These are phyloP conservation scores for Acanthurus lineatus DNA, from an alignment of 2,797 vertebrate genomes.

Conservation along the genomic window DNA sequence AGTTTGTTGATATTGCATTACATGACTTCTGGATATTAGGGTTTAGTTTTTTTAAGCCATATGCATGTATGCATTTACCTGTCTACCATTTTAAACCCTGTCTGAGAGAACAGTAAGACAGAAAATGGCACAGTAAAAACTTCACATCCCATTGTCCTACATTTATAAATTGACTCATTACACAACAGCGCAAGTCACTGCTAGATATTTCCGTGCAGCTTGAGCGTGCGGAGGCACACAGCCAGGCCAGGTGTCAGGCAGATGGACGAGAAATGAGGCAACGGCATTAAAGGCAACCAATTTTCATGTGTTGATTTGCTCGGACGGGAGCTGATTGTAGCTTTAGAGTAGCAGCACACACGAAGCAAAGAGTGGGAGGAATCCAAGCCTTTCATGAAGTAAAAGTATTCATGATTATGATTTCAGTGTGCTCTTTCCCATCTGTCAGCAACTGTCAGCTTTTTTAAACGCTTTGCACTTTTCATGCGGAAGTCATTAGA, in stretches of 20 bases:
- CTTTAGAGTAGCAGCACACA: not conserved
- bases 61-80: not conserved
- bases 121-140: slow-evolving; percentile 15
- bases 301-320: slow-evolving; percentile 27
- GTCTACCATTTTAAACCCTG: slow-evolving; percentile 9
- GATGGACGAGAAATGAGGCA: slow-evolving; percentile 31
- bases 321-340: slow-evolving; percentile 22
- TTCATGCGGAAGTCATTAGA: slow-evolving; percentile 5
- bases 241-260: slow-evolving; percentile 33
- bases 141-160: slow-evolving; percentile 6
- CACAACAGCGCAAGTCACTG: slow-evolving; percentile 13
- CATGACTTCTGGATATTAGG: slow-evolving; percentile 6
- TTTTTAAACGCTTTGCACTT: not conserved
- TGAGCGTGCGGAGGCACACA: not conserved
- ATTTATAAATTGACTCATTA: slow-evolving; percentile 43
- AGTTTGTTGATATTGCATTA: slow-evolving; percentile 14
- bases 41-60: slow-evolving; percentile 10
- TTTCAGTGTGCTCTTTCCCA: not conserved
- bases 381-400: not conserved
- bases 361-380: not conserved
- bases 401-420: not conserved
- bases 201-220: slow-evolving; percentile 22
- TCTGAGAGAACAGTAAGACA: slow-evolving; percentile 17
- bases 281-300: slow-evolving; percentile 12
- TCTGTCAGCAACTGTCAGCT: not conserved